Conservation (phyloP, 2,113 vertebrate species). For the Zosterops lateralis region DNA sequence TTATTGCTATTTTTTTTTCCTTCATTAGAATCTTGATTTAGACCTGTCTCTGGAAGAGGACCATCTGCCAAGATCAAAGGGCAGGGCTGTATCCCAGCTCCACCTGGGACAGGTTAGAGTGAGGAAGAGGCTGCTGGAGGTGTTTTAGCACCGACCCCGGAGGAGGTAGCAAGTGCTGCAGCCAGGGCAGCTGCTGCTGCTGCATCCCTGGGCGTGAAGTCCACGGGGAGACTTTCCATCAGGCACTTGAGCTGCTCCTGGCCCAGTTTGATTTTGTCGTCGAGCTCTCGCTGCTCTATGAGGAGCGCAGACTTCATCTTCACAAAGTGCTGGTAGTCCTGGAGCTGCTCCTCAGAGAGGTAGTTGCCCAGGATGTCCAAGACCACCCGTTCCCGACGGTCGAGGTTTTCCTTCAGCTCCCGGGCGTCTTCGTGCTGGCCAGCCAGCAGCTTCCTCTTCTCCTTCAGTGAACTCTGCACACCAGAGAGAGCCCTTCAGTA, state of each 20-base stretch:
- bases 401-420: conserved; percentile 96
- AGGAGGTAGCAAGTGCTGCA: conserved; percentile 73
- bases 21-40: conserved; percentile 28
- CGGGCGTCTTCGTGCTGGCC: conserved; percentile 90
- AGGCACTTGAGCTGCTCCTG: conserved; percentile 88
- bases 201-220: conserved; percentile 55
- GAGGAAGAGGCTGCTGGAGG: conserved; percentile 60
- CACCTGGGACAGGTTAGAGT: conserved; percentile 45
- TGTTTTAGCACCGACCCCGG: conserved; percentile 15
- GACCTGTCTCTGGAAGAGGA: conserved; percentile 17
- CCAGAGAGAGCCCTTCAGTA: background rate
- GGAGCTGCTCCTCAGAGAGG: conserved; percentile 81
- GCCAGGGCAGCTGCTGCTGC: conserved; percentile 34
- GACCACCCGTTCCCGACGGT: conserved; percentile 87
- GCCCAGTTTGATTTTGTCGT: conserved; percentile 86
- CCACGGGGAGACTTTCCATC: conserved; percentile 78
- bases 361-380: conserved; percentile 83
- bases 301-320: conserved; percentile 88
- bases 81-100: background rate
- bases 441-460: conserved; percentile 87
- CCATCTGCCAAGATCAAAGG: conserved; percentile 30
- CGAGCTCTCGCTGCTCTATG: conserved; percentile 90
- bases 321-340: conserved; percentile 86
- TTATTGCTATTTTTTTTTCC: conserved; percentile 9
- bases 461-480: conserved; percentile 81